phyloP scores from a whole-genome alignment of 2,113 vertebrate species.

The Neotoma lepida region DNA sequence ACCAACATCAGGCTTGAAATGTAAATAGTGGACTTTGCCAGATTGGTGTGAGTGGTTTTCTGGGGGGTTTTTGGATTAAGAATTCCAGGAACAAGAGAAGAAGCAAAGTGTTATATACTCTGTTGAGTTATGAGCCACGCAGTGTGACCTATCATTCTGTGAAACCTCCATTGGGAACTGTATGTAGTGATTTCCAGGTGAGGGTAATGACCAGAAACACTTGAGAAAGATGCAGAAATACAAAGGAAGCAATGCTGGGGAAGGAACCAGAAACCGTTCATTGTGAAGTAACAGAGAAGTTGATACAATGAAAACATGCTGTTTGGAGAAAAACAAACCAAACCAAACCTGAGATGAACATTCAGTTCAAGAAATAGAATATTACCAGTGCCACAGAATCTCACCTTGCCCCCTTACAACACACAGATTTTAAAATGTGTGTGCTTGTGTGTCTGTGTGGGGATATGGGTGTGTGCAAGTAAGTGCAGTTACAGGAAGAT shows the following conservation, averaged over 20 bases:
- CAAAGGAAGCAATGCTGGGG: constrained; percentile 66
- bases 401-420: background rate
- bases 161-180: constrained; percentile 72
- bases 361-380: background rate
- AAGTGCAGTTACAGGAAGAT: background rate
- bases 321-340: background rate
- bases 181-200: constrained; percentile 76
- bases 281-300: constrained; percentile 68
- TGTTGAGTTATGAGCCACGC: constrained; percentile 43
- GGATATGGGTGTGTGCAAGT: background rate
- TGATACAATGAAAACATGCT: constrained; percentile 40
- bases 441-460: background rate
- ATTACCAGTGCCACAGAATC: background rate
- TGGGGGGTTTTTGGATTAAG: constrained; percentile 78
- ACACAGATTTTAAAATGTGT: background rate
- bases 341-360: constrained; percentile 28
- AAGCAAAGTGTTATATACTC: constrained; percentile 43
- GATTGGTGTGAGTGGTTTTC: constrained; percentile 75
- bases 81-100: constrained; percentile 78
- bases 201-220: constrained; percentile 66
- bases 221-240: constrained; percentile 62
- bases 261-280: constrained; percentile 36
- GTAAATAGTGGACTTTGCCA: constrained; percentile 74
- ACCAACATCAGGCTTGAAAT: constrained; percentile 65
- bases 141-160: constrained; percentile 61